A percentile compares a stretch with the other conserved stretches of the same genome.
Evolutionary conservation across 2,888 invertebrate genomes (phyloP).

Genomic region (Esperia sulphurella): DNA sequence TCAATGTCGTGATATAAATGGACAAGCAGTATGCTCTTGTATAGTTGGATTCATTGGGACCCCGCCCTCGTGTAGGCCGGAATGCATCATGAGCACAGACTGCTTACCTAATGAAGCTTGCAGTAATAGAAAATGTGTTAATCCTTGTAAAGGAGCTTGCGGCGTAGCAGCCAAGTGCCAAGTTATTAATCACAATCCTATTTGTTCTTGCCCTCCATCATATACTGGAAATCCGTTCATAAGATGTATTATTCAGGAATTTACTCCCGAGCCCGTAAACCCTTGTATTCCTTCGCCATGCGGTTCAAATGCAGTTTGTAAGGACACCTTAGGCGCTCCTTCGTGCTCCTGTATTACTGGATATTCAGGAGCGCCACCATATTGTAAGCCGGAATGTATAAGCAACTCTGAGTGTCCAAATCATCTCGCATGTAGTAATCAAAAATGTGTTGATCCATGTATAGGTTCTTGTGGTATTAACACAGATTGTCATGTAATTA

Average conservation of each 20-base stretch:
- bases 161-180: conserved; percentile 86
- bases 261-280: conserved; percentile 72
- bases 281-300: conserved; percentile 90
- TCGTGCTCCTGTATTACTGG: conserved; percentile 86
- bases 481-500: conserved; percentile 86
- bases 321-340: conserved; percentile 82
- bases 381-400: conserved; percentile 89
- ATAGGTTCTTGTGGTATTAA: conserved; percentile 84
- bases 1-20: conserved; percentile 85
- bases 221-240: conserved; percentile 88
- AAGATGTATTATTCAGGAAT: conserved; percentile 78
- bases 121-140: conserved; percentile 87
- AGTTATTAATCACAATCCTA: conserved; percentile 89
- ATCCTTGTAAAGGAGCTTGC: conserved; percentile 92
- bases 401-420: conserved; percentile 86
- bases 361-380: conserved; percentile 85
- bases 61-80: conserved; percentile 88
- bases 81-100: conserved; percentile 87
- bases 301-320: conserved; percentile 88
- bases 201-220: conserved; percentile 84
- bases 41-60: conserved; percentile 84
- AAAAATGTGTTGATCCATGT: conserved; percentile 88
- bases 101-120: conserved; percentile 87
- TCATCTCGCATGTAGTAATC: conserved; percentile 85
- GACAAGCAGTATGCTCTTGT: conserved; percentile 86